A percentile compares a stretch with the other conserved stretches of the same genome.
Conservation (phyloP, 2,888 invertebrate genomes). For the Hypselothyrea guttata region DNA sequence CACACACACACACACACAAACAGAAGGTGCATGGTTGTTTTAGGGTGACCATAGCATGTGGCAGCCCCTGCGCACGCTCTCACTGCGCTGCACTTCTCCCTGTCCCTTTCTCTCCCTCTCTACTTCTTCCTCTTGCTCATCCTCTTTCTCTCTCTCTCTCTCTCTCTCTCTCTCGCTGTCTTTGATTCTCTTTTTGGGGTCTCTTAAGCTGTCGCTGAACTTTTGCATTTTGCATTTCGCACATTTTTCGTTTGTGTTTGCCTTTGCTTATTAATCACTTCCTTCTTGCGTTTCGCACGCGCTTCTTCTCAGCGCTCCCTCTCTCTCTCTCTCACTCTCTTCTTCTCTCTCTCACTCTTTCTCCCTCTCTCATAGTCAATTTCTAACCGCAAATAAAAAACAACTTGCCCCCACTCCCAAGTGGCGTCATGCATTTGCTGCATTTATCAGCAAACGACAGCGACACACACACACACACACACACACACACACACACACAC, state of each 20-base stretch:
- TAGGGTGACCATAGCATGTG: slow-evolving; percentile 60
- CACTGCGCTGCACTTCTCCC: slow-evolving; percentile 43
- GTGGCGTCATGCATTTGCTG: slow-evolving; percentile 54
- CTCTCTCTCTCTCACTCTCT: background rate
- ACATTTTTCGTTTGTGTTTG: slow-evolving; percentile 27
- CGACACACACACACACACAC: slow-evolving; percentile 17
- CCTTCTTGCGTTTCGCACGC: slow-evolving; percentile 58
- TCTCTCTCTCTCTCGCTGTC: background rate
- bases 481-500: slow-evolving; percentile 8
- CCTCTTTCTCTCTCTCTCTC: slow-evolving; percentile 3
- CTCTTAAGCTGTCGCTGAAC: slow-evolving; percentile 38
- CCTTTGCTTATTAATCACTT: slow-evolving; percentile 67
- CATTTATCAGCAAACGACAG: slow-evolving; percentile 54
- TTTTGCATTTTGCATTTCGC: background rate
- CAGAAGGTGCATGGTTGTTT: slow-evolving; percentile 25
- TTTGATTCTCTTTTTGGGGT: slow-evolving; percentile 17
- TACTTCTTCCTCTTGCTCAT: background rate
- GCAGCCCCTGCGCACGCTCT: slow-evolving; percentile 60
- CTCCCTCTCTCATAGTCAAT: background rate
- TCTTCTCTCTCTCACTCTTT: background rate
- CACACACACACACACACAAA: too few relatives aligned
- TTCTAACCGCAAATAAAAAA: slow-evolving; percentile 9
- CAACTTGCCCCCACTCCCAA: background rate
- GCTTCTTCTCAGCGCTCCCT: slow-evolving; percentile 9
- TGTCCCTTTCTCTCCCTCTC: background rate